Evolutionary conservation across 2,113 vertebrate species (phyloP).

Genomic region (Smithornis capensis): DNA sequence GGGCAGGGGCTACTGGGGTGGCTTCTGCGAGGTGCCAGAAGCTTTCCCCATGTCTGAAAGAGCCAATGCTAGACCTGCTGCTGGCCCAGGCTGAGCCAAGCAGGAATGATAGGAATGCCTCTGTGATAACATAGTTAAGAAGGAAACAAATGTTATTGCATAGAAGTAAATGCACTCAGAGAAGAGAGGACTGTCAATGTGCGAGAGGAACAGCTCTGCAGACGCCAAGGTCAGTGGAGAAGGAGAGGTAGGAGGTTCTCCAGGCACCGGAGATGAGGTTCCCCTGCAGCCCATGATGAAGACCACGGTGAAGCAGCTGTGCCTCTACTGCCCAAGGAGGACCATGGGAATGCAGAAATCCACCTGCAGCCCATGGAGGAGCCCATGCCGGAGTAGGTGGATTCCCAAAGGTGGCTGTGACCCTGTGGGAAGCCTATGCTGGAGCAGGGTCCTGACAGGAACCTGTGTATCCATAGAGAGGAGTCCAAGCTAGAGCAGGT

Average conservation of each 20-base stretch:
- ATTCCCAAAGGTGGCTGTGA: not conserved
- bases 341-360: not conserved
- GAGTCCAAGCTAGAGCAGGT: not conserved
- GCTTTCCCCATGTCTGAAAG: not conserved
- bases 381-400: not conserved
- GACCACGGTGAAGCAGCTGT: not conserved
- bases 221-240: not conserved
- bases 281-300: not conserved
- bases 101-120: fast-evolving
- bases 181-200: not conserved
- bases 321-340: not conserved
- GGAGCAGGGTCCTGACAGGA: not conserved
- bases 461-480: not conserved
- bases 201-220: not conserved
- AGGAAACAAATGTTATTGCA: not conserved
- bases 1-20: no score
- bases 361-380: fast-evolving
- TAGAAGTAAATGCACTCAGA: not conserved
- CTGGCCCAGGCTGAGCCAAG: not conserved
- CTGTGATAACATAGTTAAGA: not conserved
- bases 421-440: no score
- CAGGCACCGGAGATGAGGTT: not conserved
- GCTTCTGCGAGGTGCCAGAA: not conserved
- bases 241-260: not conserved
- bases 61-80: not conserved